Evolutionary conservation across 1,140 invertebrate genomes (phyloP), one percentile per base, ranked within the genome.

Genomic region (Drosophila sturtevanti): DNA sequence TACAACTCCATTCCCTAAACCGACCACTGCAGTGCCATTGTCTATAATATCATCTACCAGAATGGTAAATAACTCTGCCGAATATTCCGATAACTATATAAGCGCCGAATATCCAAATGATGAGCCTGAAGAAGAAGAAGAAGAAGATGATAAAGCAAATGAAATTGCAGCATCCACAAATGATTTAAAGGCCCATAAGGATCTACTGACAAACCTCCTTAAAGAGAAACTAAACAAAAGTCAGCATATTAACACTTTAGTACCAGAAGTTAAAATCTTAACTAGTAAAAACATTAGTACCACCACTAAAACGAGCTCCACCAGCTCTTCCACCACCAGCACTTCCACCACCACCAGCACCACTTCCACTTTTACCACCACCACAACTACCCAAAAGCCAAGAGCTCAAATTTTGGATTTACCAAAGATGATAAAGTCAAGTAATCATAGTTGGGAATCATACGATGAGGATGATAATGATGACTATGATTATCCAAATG

Each of bases 51-150:
- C 18, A 21, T 48, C 16, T 3, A 11, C 2, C 9, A 70, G 59
- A n/a, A 9, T 22, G 21, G 31, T 37, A 5, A 35, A 21, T 0
- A 63, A 79, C 4, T 41, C 27, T 6, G 22, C 14, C 9, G 79
- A 86, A 24, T 79, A 79, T 18, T 52, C 59, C 0, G 77, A 76
- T 0, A 70, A 73, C 18, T 74, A 63, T 52, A 55, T 56, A 22
- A 74, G 75, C 21, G 71, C 64, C 1, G 82, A 86, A 21, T 86
- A 86, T 63, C 63, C 51, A 10, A 87, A 87, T 10, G 84, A 87
- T 58, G 81, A 85, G 55, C 37, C 77, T 1, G 35, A 87, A 9
- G 84, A 82, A 51, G 81, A 85, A 52, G 51, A 69, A 1, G 35
- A 87, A 9, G 84, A 82, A 51, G 81, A 85, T 44, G 51, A 69